Percentiles rank a stretch among this genome's conserved stretches.
These are phyloP conservation scores for Hippopotamus amphibius DNA, from an alignment of 2,113 vertebrate genomes.

Conservation along the genomic window DNA sequence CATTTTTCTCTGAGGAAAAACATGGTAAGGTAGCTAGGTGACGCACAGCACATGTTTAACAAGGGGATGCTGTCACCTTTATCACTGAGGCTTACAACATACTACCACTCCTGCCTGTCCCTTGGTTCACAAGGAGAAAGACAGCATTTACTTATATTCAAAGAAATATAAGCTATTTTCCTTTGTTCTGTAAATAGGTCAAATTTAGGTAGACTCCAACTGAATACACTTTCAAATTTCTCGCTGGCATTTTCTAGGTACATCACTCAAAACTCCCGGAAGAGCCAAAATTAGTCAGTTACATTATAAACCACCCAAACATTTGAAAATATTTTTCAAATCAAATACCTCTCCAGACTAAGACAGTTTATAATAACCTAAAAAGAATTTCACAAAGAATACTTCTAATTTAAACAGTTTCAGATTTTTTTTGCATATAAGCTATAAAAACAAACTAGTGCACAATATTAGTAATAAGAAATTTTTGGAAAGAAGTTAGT, in stretches of 20 bases:
- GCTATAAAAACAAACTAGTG: neutral
- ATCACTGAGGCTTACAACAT: neutral
- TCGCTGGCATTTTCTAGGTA: neutral
- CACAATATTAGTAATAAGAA: neutral
- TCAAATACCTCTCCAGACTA: conserved; percentile 27
- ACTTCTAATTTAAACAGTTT: neutral
- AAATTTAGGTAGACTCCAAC: conserved; percentile 3
- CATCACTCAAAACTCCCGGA: neutral
- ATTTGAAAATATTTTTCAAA: conserved; percentile 51
- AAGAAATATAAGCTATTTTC: neutral
- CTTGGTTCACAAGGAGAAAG: neutral
- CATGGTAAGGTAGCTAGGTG: neutral
- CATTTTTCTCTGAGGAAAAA: conserved; percentile 29
- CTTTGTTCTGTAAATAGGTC: neutral
- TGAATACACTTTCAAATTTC: neutral
- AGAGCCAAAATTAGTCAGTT: conserved; percentile 10
- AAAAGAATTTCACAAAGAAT: conserved; percentile 18
- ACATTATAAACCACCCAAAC: neutral
- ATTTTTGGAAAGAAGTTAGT: neutral
- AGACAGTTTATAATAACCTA: neutral
- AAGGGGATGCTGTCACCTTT: neutral
- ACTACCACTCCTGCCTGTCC: neutral
- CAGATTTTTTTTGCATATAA: neutral
- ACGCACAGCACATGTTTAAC: neutral
- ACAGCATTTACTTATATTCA: neutral